Conservation (phyloP, 2,888 invertebrate species). For the Pharmacophagus antenor region DNA sequence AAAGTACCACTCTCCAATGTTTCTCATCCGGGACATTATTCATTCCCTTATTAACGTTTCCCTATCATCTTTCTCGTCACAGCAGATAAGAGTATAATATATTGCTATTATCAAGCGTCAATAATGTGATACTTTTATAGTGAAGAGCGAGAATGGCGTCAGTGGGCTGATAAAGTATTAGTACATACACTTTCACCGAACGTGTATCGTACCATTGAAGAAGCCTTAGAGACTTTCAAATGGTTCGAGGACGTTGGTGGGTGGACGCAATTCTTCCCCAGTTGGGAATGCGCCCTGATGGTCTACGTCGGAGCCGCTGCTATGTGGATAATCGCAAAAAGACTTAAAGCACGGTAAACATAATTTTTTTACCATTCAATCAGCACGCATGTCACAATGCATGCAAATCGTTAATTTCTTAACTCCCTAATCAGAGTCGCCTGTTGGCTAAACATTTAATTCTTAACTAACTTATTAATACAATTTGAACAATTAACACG, state of each 20-base stretch:
- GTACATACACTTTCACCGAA: constrained; percentile 98
- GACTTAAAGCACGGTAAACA: constrained; percentile 88
- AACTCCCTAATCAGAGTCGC: too few species aligned
- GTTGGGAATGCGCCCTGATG: constrained; percentile 91
- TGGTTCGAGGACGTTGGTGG: constrained; percentile 96
- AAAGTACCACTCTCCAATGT: too few species aligned
- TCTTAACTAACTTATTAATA: too few species aligned
- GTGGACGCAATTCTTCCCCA: constrained; percentile 94
- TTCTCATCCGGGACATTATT: too few species aligned
- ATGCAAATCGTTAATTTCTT: too few species aligned
- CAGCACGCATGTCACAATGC: too few species aligned
- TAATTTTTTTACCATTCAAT: background rate
- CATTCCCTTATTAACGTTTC: too few species aligned
- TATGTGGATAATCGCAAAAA: constrained; percentile 96
- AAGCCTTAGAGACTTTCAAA: constrained; percentile 94
- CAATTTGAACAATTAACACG: too few species aligned
- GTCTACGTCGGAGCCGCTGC: constrained; percentile 95
- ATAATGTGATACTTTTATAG: constrained; percentile 72
- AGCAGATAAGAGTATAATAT: too few species aligned
- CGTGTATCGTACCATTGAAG: constrained; percentile 92
- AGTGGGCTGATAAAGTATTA: constrained; percentile 95
- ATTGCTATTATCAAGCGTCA: too few species aligned
- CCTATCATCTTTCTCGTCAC: too few species aligned
- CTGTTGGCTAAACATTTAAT: too few species aligned
- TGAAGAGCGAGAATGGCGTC: constrained; percentile 96